Base-by-base conservation (phyloP, 2,888 invertebrate genomes). In the Yponomeuta plumbellus region DNA sequence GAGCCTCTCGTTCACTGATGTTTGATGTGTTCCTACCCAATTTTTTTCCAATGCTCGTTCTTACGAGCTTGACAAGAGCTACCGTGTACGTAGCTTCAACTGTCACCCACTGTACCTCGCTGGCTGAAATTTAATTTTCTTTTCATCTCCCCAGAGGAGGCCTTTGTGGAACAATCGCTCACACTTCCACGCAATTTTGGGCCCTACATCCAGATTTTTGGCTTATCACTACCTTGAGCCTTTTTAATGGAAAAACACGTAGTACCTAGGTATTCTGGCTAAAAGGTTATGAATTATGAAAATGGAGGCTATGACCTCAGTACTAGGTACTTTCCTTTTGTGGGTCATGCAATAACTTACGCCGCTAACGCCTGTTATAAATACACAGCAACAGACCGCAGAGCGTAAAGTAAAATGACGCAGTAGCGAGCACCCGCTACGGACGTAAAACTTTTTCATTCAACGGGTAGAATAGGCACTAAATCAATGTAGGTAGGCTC, bases 401-500 rank as follows among this genome's bases (percentile, higher is more conserved):
- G 23, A 23, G 56, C 23, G 11, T 65, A 57, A 23, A 17, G 21
- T 64, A 65, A 58, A 20, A 21, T 10, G 20, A 58, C 58, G 22
- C 21, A 22, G 58, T 58, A 58, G 11, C n/a, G 20, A n/a, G 58
- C 21, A 58, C 20, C 6, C 20, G 20, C 21, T 58, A 20, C 58
- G 58, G 34, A 44, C 22, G n/a, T 64, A 44, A 21, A 21, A 59
- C 59, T 59, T 59, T 59, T 59, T 23, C 44, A 64, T 64, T 64
- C 21, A 44, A 64, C 44, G 64, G 21, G 40, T 21, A 64, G 57
- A 44, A 64, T 44, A 39, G 11, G 40, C 26, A 65, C 23, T 65
- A 65, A 57, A 65, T 57, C 26, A 57, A 65, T 23, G 39, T 39
- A 40, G 40, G 64, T 22, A 63, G 40, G 63, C 44, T 44, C 63